phyloP scores from a whole-genome alignment of 2,797 vertebrate species.

The Rhabdophis nuchalis region DNA sequence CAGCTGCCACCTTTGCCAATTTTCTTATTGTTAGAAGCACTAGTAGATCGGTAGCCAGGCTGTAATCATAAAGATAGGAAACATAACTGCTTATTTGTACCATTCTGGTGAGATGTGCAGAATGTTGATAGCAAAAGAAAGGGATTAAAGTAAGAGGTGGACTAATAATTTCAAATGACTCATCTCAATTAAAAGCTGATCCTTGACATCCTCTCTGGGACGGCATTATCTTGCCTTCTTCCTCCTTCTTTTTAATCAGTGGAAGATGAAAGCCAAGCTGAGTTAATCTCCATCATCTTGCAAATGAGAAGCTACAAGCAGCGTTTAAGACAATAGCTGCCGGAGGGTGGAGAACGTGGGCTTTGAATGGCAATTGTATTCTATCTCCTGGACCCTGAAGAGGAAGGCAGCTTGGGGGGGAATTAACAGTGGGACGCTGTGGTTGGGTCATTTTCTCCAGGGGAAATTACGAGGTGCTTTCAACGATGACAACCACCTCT shows the following conservation, averaged over 20 bases:
- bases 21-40: neutral
- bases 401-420: neutral
- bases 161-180: conserved; percentile 3
- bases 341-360: neutral
- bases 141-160: neutral
- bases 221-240: neutral
- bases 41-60: neutral
- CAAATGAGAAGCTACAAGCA: neutral
- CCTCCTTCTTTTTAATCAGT: neutral
- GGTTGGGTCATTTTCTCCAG: neutral
- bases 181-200: conserved; percentile 31
- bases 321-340: conserved; percentile 20
- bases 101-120: conserved; percentile 9
- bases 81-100: neutral
- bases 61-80: conserved; percentile 15
- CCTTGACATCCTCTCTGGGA: conserved; percentile 9
- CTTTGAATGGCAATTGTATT: accelerated
- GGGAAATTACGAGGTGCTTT: neutral
- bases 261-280: conserved; percentile 21
- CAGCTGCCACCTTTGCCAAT: neutral
- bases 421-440: neutral
- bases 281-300: conserved; percentile 24
- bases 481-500: neutral
- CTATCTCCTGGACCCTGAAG: neutral
- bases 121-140: conserved; percentile 11